Conservation (phyloP, 2,888 invertebrate species). For the Dexiosoma caninum region DNA sequence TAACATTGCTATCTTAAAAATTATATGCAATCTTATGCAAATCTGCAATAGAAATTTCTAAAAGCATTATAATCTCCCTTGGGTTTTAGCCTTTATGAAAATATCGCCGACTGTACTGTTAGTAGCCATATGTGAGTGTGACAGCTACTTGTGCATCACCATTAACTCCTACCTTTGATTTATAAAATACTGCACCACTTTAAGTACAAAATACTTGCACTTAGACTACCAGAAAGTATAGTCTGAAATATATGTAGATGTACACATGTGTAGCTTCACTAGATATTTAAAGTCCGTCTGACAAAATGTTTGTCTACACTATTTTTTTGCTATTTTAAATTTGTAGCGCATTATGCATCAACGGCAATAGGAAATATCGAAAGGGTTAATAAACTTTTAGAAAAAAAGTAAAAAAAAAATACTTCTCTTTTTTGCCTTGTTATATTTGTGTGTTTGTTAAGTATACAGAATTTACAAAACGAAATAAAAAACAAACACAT, state of each 20-base stretch:
- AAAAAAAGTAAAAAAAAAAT: neutral
- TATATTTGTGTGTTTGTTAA: neutral
- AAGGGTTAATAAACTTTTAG: slow-evolving; percentile 56
- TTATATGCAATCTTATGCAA: no score
- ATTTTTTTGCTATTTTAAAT: slow-evolving; percentile 3
- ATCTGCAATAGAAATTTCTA: no score
- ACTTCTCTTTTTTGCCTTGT: neutral
- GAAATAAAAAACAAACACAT: slow-evolving; percentile 11
- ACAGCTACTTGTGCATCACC: slow-evolving; percentile 1
- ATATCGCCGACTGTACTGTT: neutral
- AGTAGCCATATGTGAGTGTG: neutral
- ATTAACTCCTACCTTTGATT: slow-evolving; percentile 31
- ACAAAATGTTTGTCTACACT: slow-evolving; percentile 8
- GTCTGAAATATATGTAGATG: neutral
- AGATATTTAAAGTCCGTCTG: slow-evolving; percentile 33
- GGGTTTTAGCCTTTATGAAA: neutral
- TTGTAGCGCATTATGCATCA: slow-evolving; percentile 18
- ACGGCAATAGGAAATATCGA: slow-evolving; percentile 32
- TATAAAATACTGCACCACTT: slow-evolving; percentile 38
- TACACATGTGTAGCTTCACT: slow-evolving; percentile 5
- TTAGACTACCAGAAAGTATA: neutral
- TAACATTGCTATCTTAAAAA: no score
- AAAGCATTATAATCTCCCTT: no score
- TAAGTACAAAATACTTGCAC: slow-evolving; percentile 12
- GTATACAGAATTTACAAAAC: neutral